Evolutionary conservation across 2,888 invertebrate species (phyloP), one percentile per base, ranked within the genome.

Genomic region (Hymenopus coronatus): DNA sequence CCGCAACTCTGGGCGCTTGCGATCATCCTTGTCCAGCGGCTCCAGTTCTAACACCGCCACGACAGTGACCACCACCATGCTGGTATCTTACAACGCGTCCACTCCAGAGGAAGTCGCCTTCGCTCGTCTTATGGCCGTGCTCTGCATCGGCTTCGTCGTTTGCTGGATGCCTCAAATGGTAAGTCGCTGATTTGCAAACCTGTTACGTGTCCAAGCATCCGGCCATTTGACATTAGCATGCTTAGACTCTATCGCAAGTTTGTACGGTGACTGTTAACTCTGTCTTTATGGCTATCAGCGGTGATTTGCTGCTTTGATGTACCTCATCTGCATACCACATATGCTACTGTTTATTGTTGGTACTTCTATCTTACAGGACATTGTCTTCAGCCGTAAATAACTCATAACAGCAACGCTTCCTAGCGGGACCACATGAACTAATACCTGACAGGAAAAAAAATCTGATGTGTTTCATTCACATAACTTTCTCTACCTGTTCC

Each of bases 91-190:
- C 90, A 93, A 93, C 91, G 92, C 94, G 30, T 95, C 96, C 91
- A 97, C 97, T 0, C 95, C 96, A 1, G 97, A 98, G 92, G 98
- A 98, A 93, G 95, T 97, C 88, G 97, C 97, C 90, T 98, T 98
- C 93, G 97, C 97, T 91, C 95, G 96, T 91, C 94, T 98, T 84
- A 98, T 98, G 98, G 96, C 96, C 2, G 95, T 96, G 88, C 95
- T 98, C 83, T 97, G 97, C 91, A 95, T 97, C 90, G 96, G 97
- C 46, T 98, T 97, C 93, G 96, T 97, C 92, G 93, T 96, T 84
- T 98, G 97, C 93, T 98, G 98, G 98, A 94, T 97, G 94, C 98
- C 98, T 33, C 97, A 97, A 93, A 96, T 98, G 96, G 98, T 98
- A 92, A 94, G 94, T 86, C 25, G 20, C 25, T 70, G 54, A 70